Evolutionary conservation across 2,888 invertebrate genomes (phyloP).

Genomic region (Drosophila setosimentum): DNA sequence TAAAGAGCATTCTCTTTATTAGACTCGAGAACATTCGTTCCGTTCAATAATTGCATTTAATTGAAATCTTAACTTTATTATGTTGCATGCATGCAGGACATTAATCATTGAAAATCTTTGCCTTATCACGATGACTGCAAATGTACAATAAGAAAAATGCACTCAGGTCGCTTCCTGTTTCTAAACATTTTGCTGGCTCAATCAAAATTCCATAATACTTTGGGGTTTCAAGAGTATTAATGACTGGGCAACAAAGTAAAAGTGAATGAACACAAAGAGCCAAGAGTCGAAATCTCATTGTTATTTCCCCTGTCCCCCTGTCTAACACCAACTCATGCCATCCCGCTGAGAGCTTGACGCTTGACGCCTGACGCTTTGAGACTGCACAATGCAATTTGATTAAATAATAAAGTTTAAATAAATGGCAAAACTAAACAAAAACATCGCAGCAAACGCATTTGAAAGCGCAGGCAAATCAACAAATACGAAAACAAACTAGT

Average conservation of each 20-base stretch:
- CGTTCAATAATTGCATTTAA: not conserved
- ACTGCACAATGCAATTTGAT: conserved; percentile 74
- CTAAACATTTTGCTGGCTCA: not conserved
- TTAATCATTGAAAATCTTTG: conserved; percentile 3
- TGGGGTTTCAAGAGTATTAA: conserved; percentile 34
- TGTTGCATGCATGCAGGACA: not conserved
- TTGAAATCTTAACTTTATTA: not conserved
- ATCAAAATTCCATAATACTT: conserved; percentile 16
- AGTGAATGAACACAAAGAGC: conserved; percentile 36
- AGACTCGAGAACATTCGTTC: not conserved
- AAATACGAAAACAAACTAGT: conserved; percentile 41
- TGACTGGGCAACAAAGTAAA: conserved; percentile 46
- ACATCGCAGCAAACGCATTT: conserved; percentile 26
- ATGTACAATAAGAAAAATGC: not conserved
- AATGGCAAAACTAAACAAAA: conserved; percentile 67
- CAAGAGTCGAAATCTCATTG: conserved; percentile 35
- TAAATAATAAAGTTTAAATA: conserved; percentile 70
- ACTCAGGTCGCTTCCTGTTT: conserved; percentile 17
- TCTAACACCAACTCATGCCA: not conserved
- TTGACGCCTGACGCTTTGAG: not conserved
- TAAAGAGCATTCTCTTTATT: not conserved
- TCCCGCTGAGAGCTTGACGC: not conserved
- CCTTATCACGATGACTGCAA: conserved; percentile 24
- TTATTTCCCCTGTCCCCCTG: conserved; percentile 5
- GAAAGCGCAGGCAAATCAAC: conserved; percentile 38